A percentile compares a stretch with the other conserved stretches of the same genome.
phyloP scores from a whole-genome alignment of 2,888 invertebrate genomes.

The Anthoptus insignis region DNA sequence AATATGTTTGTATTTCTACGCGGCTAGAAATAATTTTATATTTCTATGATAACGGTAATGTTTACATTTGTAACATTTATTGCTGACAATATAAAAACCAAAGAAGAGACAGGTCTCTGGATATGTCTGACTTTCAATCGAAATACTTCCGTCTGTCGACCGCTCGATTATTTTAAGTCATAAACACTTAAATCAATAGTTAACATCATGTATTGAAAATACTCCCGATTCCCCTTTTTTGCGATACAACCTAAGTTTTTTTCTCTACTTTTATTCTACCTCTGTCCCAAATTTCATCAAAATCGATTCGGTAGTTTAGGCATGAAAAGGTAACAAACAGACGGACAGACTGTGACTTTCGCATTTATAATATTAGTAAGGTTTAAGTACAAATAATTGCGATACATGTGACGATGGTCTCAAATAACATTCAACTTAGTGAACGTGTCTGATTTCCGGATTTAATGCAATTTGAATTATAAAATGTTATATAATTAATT shows the following conservation, averaged over 20 bases:
- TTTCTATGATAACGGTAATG: conserved; percentile 12
- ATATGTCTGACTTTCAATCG: conserved; percentile 11
- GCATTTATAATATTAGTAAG: no score
- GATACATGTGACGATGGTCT: conserved; percentile 15
- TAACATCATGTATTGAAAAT: no score
- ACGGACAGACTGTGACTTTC: no score
- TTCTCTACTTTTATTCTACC: no score
- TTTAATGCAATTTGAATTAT: conserved; percentile 6
- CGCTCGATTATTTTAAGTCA: conserved; percentile 8
- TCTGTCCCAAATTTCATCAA: no score
- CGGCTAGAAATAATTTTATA: conserved; percentile 10
- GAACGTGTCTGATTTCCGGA: conserved; percentile 1
- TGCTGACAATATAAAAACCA: conserved; percentile 27
- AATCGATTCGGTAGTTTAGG: no score
- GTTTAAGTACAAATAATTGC: conserved; percentile 33
- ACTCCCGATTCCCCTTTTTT: no score
- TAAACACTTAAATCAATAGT: conserved; percentile 16
- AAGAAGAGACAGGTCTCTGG: conserved; percentile 30
- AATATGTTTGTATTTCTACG: conserved; percentile 17
- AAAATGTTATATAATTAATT: background rate
- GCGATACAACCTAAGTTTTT: no score
- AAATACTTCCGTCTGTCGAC: conserved; percentile 12
- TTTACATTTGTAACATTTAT: conserved; percentile 11
- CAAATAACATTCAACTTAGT: background rate
- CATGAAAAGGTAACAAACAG: no score